Evolutionary conservation across 1,140 invertebrate species (phyloP).

Genomic region (Rhopalosiphum maidis): DNA sequence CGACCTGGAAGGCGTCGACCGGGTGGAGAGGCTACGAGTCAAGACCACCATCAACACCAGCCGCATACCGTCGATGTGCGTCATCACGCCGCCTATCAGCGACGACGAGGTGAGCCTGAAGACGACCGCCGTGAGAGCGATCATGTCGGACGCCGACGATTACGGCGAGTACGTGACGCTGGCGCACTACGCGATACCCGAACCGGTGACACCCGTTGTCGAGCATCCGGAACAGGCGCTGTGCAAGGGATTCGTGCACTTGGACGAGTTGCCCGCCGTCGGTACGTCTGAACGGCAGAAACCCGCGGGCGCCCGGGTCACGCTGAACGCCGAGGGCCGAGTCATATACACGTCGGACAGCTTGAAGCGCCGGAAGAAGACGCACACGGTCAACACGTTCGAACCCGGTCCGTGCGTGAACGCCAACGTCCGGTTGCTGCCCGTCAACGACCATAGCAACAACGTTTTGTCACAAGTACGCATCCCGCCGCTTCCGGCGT

Average conservation of each 20-base stretch:
- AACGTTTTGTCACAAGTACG: conserved; percentile 9
- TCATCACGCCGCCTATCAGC: conserved; percentile 85
- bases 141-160: conserved; percentile 60
- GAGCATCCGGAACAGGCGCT: conserved; percentile 63
- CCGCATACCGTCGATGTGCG: conserved; percentile 90
- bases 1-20: conserved; percentile 80
- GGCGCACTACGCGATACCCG: conserved; percentile 74
- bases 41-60: conserved; percentile 87
- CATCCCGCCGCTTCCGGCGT: background rate
- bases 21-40: conserved; percentile 81
- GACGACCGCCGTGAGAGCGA: conserved; percentile 10
- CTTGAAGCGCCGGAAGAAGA: conserved; percentile 78
- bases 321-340: conserved; percentile 85
- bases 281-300: conserved; percentile 64
- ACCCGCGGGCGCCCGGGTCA: conserved; percentile 76
- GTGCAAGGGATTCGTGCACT: conserved; percentile 62
- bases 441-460: background rate
- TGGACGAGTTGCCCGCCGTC: conserved; percentile 63
- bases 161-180: conserved; percentile 85
- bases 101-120: conserved; percentile 74
- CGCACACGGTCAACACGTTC: conserved; percentile 81
- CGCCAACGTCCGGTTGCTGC: background rate
- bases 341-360: conserved; percentile 90
- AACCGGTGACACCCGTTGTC: conserved; percentile 67
- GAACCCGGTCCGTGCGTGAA: conserved; percentile 71